phyloP scores from a whole-genome alignment of 2,113 vertebrate genomes.

The Pomatorhinus ruficollis region DNA sequence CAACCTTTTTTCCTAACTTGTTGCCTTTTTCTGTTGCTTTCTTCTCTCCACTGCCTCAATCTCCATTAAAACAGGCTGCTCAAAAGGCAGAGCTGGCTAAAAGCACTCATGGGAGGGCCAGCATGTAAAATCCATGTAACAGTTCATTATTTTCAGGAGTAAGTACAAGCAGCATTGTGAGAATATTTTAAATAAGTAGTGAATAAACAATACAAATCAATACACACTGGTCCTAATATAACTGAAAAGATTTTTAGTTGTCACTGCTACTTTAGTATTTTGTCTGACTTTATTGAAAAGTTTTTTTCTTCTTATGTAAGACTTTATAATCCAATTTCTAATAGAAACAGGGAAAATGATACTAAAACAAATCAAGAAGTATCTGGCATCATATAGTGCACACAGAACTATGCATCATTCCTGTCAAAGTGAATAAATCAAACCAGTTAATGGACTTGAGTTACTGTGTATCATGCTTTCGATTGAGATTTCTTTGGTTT shows the following conservation, averaged over 20 bases:
- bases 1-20: neutral
- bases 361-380: neutral
- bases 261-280: neutral
- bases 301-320: neutral
- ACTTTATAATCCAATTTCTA: neutral
- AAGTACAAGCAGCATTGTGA: neutral
- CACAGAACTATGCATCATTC: neutral
- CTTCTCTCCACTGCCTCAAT: constrained; percentile 3
- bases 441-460: neutral
- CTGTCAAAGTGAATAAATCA: neutral
- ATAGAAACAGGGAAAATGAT: neutral
- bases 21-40: constrained; percentile 45
- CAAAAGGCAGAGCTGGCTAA: constrained; percentile 35
- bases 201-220: neutral
- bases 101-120: constrained; percentile 54
- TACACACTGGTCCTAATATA: neutral
- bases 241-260: neutral
- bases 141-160: constrained; percentile 51
- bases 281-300: neutral
- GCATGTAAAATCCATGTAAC: constrained; percentile 36
- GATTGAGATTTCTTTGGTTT: accelerated
- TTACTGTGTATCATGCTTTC: neutral
- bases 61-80: constrained; percentile 46
- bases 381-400: neutral
- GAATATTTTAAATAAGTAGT: constrained; percentile 19